phyloP scores from a whole-genome alignment of 1,140 invertebrate species.

The Pissodes strobi region DNA sequence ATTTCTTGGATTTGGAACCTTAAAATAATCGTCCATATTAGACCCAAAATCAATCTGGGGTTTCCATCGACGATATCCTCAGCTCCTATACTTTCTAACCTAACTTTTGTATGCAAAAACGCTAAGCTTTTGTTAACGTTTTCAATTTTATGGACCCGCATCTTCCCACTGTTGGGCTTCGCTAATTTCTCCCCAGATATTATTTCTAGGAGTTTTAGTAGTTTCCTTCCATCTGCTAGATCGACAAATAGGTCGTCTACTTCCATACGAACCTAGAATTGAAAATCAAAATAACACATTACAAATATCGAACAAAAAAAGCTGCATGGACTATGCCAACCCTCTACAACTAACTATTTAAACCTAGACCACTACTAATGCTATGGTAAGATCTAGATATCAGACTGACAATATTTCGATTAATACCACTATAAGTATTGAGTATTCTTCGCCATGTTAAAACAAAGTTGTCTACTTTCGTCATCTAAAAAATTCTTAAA shows the following conservation, averaged over 20 bases:
- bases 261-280: constrained; percentile 83
- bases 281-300: not conserved
- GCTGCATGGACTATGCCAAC: too few relatives aligned
- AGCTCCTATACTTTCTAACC: constrained; percentile 96
- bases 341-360: too few relatives aligned
- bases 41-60: constrained; percentile 90
- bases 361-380: too few relatives aligned
- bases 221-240: constrained; percentile 91
- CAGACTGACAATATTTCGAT: too few relatives aligned
- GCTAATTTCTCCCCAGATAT: constrained; percentile 97
- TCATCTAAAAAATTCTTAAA: too few relatives aligned
- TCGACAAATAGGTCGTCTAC: constrained; percentile 97
- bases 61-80: constrained; percentile 99
- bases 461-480: too few relatives aligned
- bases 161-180: constrained; percentile 93
- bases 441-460: too few relatives aligned
- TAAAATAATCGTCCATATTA: constrained; percentile 98
- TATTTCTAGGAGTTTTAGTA: constrained; percentile 97
- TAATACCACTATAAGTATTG: too few relatives aligned
- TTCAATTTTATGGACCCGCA: constrained; percentile 99
- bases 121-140: constrained; percentile 98
- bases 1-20: constrained; percentile 98
- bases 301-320: too few relatives aligned
- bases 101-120: constrained; percentile 96
- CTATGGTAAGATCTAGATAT: too few relatives aligned